These are phyloP conservation scores for Limnephilus marmoratus DNA, from an alignment of 2,888 invertebrate genomes.

Conservation along the genomic window DNA sequence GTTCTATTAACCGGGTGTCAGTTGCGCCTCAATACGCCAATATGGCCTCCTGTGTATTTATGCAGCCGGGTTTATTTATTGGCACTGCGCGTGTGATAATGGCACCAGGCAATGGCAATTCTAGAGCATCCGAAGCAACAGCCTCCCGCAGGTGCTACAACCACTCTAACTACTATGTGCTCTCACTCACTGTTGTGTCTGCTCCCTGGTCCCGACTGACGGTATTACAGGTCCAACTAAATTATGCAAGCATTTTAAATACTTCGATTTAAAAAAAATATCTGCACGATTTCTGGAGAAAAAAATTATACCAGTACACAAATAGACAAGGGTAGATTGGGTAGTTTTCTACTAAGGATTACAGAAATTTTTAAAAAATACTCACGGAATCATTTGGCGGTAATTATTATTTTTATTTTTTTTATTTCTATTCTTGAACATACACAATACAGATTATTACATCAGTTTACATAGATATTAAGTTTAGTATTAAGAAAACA, in stretches of 20 bases:
- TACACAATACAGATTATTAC: no score
- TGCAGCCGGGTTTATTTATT: not conserved
- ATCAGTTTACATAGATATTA: no score
- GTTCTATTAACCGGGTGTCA: slow-evolving; percentile 55
- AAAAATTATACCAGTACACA: no score
- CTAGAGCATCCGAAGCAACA: not conserved
- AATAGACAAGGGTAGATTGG: no score
- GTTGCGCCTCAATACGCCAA: slow-evolving; percentile 45
- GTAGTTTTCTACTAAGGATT: no score
- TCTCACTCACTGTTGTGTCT: slow-evolving; percentile 4
- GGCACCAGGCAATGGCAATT: not conserved
- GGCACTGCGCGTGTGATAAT: not conserved
- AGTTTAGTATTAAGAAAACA: no score
- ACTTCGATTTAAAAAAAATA: no score
- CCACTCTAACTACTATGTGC: not conserved
- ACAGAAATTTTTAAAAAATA: no score
- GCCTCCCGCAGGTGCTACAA: not conserved
- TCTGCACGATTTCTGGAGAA: no score
- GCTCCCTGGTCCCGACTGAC: not conserved
- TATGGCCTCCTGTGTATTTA: slow-evolving; percentile 21
- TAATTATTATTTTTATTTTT: no score
- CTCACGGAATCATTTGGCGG: no score
- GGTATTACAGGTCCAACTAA: not conserved
- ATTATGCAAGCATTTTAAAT: not conserved
- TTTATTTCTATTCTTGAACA: no score